phyloP scores from a whole-genome alignment of 2,888 invertebrate species.

The Geotrupes spiniger region DNA sequence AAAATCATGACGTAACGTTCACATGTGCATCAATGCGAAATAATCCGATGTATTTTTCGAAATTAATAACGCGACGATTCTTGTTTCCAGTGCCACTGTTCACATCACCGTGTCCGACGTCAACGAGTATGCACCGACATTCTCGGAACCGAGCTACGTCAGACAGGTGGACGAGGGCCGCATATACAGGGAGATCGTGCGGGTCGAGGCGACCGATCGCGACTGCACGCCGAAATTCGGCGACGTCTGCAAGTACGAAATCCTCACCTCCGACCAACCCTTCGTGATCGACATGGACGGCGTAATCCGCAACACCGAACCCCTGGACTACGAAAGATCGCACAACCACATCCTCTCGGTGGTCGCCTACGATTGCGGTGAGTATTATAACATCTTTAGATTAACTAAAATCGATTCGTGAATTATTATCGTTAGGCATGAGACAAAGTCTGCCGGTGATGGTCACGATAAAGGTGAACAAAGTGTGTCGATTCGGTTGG shows the following conservation, averaged over 20 bases:
- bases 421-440: no score
- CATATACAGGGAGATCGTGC: slow-evolving; percentile 83
- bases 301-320: slow-evolving; percentile 91
- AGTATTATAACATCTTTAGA: slow-evolving; percentile 18
- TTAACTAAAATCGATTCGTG: no score
- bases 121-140: slow-evolving; percentile 92
- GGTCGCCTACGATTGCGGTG: slow-evolving; percentile 94
- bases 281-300: slow-evolving; percentile 92
- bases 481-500: slow-evolving; percentile 54
- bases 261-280: slow-evolving; percentile 85
- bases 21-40: no score
- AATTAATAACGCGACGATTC: no score
- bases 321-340: slow-evolving; percentile 86
- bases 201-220: slow-evolving; percentile 87
- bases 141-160: slow-evolving; percentile 87
- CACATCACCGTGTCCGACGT: slow-evolving; percentile 95
- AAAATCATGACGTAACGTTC: no score
- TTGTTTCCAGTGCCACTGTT: slow-evolving; percentile 79
- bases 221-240: slow-evolving; percentile 95
- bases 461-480: slow-evolving; percentile 83
- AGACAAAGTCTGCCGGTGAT: slow-evolving; percentile 89
- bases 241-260: slow-evolving; percentile 97
- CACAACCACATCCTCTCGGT: slow-evolving; percentile 96
- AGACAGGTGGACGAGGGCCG: slow-evolving; percentile 88
- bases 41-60: no score